Base-by-base conservation (phyloP, 2,113 vertebrate genomes). In the Platichthys flesus region DNA sequence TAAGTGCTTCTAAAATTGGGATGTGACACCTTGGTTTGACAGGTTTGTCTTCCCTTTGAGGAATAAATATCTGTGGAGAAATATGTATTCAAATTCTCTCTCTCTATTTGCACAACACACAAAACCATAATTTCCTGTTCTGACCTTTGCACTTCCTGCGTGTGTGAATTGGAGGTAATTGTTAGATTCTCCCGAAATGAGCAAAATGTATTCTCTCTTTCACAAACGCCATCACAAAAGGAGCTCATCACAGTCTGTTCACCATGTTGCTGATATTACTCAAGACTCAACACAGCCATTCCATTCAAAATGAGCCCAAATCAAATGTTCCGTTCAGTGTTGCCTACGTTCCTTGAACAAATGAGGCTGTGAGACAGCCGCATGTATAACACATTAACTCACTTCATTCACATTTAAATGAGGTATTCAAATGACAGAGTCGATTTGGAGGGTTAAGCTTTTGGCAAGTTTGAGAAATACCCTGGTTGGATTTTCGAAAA, bases 271-370 rank as follows among this genome's bases (percentile, higher is more conserved):
- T 72, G 73, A 57, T 71, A n/a, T 60, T 71, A 74, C 62, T 74
- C 64, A 64, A 62, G 61, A 67, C 56, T 64, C 69, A 78, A 62
- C 70, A 88, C 78, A 83, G 63, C 47, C 70, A 72, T 78, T 87
- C 87, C 82, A 76, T 84, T 75, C 76, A 31, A 83, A 87, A 80
- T 37, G 51, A 82, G 63, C 3, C 15, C 59, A 82, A 84, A 81
- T 78, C 65, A 85, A 81, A 78, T 20, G 51, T n/a, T 28, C 51
- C 59, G 21, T 28, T 80, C 45, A 58, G 45, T 37, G 20, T 74
- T 84, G 66, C 3, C 40, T 42, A 13, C 79, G 78, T 81, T 65
- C 23, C 62, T 52, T 26, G n/a, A 51, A 35, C 40, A 80, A 78
- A 85, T 73, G 67, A 21, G 81, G 79, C 57, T 58, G 65, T 47